These are phyloP conservation scores for Diarsia mendica DNA, from an alignment of 2,888 invertebrate genomes.

Conservation along the genomic window DNA sequence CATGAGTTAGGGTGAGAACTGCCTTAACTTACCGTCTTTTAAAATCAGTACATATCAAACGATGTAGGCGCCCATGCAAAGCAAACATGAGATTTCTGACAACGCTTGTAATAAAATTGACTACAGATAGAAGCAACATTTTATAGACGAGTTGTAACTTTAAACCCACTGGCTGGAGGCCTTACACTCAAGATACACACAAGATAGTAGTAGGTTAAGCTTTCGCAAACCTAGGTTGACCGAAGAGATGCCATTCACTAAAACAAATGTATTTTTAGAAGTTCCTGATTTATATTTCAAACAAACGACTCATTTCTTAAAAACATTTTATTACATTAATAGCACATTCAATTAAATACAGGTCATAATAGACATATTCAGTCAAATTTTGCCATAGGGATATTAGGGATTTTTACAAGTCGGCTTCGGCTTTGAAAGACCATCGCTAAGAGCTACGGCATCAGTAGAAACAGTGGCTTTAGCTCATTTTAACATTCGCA, in stretches of 20 bases:
- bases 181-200: too few relatives aligned
- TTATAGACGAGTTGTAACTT: too few relatives aligned
- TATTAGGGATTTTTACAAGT: conserved; percentile 23
- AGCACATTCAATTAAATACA: conserved; percentile 52
- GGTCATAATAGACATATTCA: conserved; percentile 46
- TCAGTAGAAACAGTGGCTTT: conserved; percentile 5
- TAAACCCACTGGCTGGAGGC: too few relatives aligned
- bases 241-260: background rate
- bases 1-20: too few relatives aligned
- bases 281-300: background rate
- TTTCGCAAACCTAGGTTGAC: background rate
- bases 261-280: background rate
- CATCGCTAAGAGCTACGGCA: conserved; percentile 1
- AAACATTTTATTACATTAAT: conserved; percentile 47
- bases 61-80: too few relatives aligned
- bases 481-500: conserved; percentile 3
- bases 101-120: too few relatives aligned
- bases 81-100: too few relatives aligned
- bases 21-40: too few relatives aligned
- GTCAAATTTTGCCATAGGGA: conserved; percentile 38
- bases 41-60: too few relatives aligned
- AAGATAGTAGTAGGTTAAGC: background rate
- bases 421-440: conserved; percentile 30
- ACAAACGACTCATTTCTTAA: conserved; percentile 27
- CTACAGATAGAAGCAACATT: too few relatives aligned